Evolutionary conservation across 1,140 invertebrate genomes (phyloP).

Genomic region (Bombus terrestris): DNA sequence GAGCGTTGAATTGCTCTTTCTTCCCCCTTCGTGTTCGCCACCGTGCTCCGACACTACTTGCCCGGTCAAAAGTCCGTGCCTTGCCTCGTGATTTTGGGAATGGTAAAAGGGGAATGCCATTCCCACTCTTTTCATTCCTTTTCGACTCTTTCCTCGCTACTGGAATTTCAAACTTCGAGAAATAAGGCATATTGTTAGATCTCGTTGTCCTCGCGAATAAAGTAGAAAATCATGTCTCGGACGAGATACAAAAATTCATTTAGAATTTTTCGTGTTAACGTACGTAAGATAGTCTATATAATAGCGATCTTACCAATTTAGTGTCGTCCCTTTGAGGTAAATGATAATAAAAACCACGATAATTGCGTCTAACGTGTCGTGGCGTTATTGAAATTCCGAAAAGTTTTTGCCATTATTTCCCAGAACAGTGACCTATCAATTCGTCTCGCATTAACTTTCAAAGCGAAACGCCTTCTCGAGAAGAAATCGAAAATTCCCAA

Average conservation of each 20-base stretch:
- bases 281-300: neutral
- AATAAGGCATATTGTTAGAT: neutral
- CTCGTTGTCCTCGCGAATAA: neutral
- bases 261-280: neutral
- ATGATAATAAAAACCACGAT: neutral
- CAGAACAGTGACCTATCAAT: neutral
- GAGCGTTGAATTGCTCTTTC: constrained; percentile 58
- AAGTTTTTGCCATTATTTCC: neutral
- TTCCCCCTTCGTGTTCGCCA: constrained; percentile 20
- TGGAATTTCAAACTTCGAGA: neutral
- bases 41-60: constrained; percentile 22
- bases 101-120: neutral
- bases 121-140: neutral
- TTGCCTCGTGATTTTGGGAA: constrained; percentile 24
- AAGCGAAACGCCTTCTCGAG: neutral
- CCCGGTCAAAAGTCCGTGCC: constrained; percentile 44
- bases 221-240: neutral
- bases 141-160: too few relatives aligned
- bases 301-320: neutral
- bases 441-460: neutral
- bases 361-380: too few relatives aligned
- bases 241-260: neutral
- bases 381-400: neutral
- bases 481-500: constrained; percentile 26
- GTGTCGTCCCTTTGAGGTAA: neutral